phyloP scores from a whole-genome alignment of 2,113 vertebrate genomes.

The Ardeotis arabs region DNA sequence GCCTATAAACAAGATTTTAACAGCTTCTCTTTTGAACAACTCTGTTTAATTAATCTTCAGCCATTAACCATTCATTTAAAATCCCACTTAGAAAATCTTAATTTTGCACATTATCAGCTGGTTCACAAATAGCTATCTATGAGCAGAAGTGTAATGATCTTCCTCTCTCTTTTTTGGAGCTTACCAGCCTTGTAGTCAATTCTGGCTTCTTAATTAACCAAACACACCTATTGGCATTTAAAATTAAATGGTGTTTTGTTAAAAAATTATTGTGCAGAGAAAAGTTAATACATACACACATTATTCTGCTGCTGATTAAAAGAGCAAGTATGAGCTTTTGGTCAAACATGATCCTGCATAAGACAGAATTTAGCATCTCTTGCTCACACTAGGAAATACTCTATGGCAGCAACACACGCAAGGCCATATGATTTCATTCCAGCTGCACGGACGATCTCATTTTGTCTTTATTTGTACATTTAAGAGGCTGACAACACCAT shows the following conservation, averaged over 20 bases:
- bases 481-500: constrained; percentile 41
- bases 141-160: constrained; percentile 70
- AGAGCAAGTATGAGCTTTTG: background rate
- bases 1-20: constrained; percentile 75
- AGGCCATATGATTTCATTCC: constrained; percentile 38
- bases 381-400: constrained; percentile 1
- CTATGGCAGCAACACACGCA: constrained; percentile 15
- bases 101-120: constrained; percentile 81
- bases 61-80: constrained; percentile 83
- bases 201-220: constrained; percentile 79
- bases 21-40: constrained; percentile 79
- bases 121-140: constrained; percentile 77
- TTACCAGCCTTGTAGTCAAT: constrained; percentile 73
- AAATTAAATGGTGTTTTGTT: constrained; percentile 69
- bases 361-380: constrained; percentile 4
- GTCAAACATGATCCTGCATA: background rate
- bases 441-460: constrained; percentile 37
- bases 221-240: constrained; percentile 74
- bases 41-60: constrained; percentile 82
- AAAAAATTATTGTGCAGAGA: constrained; percentile 25
- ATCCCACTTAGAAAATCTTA: constrained; percentile 79
- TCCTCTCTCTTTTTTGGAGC: constrained; percentile 55
- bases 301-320: constrained; percentile 38
- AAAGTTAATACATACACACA: constrained; percentile 61
- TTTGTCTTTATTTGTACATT: constrained; percentile 59